phyloP scores from a whole-genome alignment of 2,797 vertebrate species.

The Helicolenus hilgendorfi region DNA sequence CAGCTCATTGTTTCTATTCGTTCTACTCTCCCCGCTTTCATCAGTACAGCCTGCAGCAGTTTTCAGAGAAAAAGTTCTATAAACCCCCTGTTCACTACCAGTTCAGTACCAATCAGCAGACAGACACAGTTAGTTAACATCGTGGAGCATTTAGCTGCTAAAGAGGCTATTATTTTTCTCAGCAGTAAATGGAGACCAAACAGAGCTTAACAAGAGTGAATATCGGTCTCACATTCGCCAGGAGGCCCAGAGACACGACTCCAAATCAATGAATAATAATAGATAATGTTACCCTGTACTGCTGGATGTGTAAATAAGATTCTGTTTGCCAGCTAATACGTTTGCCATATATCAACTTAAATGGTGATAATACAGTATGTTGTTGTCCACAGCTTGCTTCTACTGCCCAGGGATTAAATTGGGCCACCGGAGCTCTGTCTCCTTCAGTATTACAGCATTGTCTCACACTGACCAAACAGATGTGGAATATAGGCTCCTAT shows the following conservation, averaged over 20 bases:
- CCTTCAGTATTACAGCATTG: background rate
- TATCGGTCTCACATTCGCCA: background rate
- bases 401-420: background rate
- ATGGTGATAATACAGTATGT: background rate
- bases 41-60: background rate
- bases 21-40: background rate
- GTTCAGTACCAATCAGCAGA: background rate
- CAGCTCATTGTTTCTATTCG: background rate
- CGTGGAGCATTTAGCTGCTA: background rate
- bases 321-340: background rate
- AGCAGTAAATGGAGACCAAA: background rate
- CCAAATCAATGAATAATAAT: background rate
- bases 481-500: background rate
- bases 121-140: background rate
- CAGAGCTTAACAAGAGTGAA: background rate
- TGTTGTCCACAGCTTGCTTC: background rate
- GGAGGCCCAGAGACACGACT: background rate
- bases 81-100: background rate
- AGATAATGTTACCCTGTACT: background rate
- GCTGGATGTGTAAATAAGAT: background rate
- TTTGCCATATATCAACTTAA: background rate
- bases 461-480: background rate
- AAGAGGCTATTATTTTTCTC: background rate
- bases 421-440: background rate
- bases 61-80: fast-evolving